Base-by-base conservation (phyloP, 2,113 vertebrate species). In the Sialia sialis region DNA sequence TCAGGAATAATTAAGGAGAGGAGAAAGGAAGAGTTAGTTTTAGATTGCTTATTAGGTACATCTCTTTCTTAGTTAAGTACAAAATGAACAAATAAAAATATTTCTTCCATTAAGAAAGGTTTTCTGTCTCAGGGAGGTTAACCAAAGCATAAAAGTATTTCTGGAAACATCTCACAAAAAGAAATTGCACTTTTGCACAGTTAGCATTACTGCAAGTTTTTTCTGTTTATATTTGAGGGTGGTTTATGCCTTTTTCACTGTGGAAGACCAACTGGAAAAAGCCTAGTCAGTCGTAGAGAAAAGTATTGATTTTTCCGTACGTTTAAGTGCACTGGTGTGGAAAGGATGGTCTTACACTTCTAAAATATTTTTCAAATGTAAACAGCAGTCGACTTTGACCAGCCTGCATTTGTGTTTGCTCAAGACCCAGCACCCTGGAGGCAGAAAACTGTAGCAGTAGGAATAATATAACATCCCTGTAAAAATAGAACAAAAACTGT, bases 281-380 rank as follows among this genome's bases (percentile, higher is more conserved):
- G 44, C 30, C 59, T 88, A 55, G 74, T 93, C 75, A 66, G 41
- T 87, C 26, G 1, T 43, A 73, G 78, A 90, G 68, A 73, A 93
- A 91, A 77, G 23, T 77, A 90, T 73, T 90, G 90, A 95, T 95
- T 95, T 94, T 93, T 34, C 55, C 4, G 0, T 80, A 87, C 38
- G 14, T 93, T 93, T 80, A 87, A 80, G 79, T 94, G 85, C 68
- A 49, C 11, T 86, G 75, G 43, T 91, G 75, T 80, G 75, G 89
- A 87, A 91, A 90, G 25, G 32, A 79, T 76, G 82, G 39, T 58
- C 81, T 73, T 73, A 32, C n/a, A 43, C 77, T 85, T 82, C 74
- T 66, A 60, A 94, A 84, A 44, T 34, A 36, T 68, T 92, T 97
- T 91, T 89, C 43, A 54, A 76, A 87, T 48, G 30, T 77, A 77